Evolutionary conservation across 1,140 invertebrate species (phyloP).

Genomic region (Hycleus cichorii): DNA sequence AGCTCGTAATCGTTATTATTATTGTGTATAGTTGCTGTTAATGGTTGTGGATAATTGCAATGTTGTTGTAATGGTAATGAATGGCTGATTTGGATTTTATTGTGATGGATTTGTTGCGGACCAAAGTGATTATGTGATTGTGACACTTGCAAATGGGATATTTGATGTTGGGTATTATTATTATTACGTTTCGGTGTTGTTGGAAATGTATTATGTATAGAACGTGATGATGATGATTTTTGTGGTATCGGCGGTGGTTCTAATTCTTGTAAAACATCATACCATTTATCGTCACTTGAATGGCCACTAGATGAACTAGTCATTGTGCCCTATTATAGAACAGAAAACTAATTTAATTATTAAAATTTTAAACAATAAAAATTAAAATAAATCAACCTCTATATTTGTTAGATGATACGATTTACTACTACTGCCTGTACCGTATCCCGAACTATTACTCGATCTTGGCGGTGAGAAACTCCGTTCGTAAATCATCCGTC

Average conservation of each 20-base stretch:
- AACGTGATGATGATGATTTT: slow-evolving; percentile 21
- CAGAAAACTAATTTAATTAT: slow-evolving; percentile 1
- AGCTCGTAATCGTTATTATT: slow-evolving; percentile 35
- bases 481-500: slow-evolving; percentile 56
- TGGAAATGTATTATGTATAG: slow-evolving; percentile 35
- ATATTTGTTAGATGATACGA: slow-evolving; percentile 52
- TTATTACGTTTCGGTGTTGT: slow-evolving; percentile 38
- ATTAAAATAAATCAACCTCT: slow-evolving; percentile 29
- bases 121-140: slow-evolving; percentile 35
- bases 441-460: slow-evolving; percentile 75
- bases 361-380: not conserved
- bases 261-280: slow-evolving; percentile 35
- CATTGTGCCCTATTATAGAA: slow-evolving; percentile 44
- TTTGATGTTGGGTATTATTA: slow-evolving; percentile 12
- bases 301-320: slow-evolving; percentile 59
- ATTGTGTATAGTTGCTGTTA: slow-evolving; percentile 32
- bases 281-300: slow-evolving; percentile 61
- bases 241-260: slow-evolving; percentile 26
- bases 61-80: slow-evolving; percentile 40
- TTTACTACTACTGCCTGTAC: slow-evolving; percentile 69
- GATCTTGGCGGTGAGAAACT: slow-evolving; percentile 76
- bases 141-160: slow-evolving; percentile 13
- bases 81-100: slow-evolving; percentile 41
- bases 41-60: slow-evolving; percentile 38
- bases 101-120: slow-evolving; percentile 32